Percentiles rank a stretch among this genome's conserved stretches.
Conservation (phyloP, 2,113 vertebrate species). For the Xenopus laevis region DNA sequence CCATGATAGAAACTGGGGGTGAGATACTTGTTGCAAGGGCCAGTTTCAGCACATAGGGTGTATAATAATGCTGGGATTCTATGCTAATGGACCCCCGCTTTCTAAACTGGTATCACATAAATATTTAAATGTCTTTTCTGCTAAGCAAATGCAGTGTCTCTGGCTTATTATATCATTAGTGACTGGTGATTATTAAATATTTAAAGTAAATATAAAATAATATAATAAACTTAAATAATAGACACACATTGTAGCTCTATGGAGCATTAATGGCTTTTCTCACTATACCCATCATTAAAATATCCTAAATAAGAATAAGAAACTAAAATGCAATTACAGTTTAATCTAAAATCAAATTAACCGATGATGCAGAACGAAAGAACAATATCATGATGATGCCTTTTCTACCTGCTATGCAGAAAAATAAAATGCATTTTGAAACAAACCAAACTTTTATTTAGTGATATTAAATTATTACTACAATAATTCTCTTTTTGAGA, state of each 20-base stretch:
- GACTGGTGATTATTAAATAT: constrained; percentile 23
- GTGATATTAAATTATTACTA: no score
- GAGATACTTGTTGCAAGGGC: no score
- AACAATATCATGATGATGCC: no score
- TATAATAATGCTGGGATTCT: no score
- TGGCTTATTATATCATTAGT: constrained; percentile 13
- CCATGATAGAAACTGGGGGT: no score
- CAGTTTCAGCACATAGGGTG: no score
- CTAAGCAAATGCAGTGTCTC: constrained; percentile 17
- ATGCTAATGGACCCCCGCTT: constrained; percentile 9
- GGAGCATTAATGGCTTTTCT: background rate
- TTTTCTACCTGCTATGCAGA: no score
- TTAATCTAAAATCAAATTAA: background rate
- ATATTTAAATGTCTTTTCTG: constrained; percentile 11
- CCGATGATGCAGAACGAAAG: no score
- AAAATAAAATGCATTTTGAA: no score
- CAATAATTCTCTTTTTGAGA: no score
- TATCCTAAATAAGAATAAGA: background rate
- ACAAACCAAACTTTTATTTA: no score
- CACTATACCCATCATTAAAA: constrained; percentile 1
- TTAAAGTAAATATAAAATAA: background rate
- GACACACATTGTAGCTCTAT: background rate
- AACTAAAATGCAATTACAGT: background rate
- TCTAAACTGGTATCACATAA: constrained; percentile 6
- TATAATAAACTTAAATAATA: constrained; percentile 19